A percentile compares a stretch with the other conserved stretches of the same genome.
Conservation (phyloP, 2,797 vertebrate genomes). For the Carcharodon carcharias region DNA sequence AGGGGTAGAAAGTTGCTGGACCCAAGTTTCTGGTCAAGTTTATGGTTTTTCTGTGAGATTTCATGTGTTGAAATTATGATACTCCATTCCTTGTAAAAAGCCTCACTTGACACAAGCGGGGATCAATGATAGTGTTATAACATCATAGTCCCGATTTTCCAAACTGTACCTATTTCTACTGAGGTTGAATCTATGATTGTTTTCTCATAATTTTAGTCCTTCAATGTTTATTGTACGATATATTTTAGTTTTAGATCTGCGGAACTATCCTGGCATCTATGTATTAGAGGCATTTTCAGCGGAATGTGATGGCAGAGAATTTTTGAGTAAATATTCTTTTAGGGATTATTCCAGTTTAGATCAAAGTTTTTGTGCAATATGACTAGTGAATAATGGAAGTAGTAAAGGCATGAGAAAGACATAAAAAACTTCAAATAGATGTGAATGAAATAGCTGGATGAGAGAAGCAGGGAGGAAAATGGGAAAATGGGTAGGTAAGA, state of each 20-base stretch:
- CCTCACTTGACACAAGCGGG: neutral
- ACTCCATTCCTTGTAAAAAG: neutral
- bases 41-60: neutral
- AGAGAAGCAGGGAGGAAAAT: neutral
- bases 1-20: neutral
- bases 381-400: neutral
- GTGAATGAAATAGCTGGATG: neutral
- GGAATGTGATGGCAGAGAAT: neutral
- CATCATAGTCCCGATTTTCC: neutral
- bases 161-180: neutral
- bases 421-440: neutral
- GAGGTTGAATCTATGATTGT: neutral
- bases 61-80: neutral
- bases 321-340: neutral
- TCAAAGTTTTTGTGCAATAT: neutral
- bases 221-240: neutral
- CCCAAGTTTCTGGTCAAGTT: neutral
- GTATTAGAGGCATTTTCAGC: neutral
- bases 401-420: neutral
- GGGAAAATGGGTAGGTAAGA: neutral
- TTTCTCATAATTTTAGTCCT: neutral
- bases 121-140: neutral
- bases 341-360: neutral
- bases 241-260: neutral
- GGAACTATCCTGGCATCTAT: neutral